These are phyloP conservation scores for Theretra japonica DNA, from an alignment of 2,888 invertebrate genomes.

Conservation along the genomic window DNA sequence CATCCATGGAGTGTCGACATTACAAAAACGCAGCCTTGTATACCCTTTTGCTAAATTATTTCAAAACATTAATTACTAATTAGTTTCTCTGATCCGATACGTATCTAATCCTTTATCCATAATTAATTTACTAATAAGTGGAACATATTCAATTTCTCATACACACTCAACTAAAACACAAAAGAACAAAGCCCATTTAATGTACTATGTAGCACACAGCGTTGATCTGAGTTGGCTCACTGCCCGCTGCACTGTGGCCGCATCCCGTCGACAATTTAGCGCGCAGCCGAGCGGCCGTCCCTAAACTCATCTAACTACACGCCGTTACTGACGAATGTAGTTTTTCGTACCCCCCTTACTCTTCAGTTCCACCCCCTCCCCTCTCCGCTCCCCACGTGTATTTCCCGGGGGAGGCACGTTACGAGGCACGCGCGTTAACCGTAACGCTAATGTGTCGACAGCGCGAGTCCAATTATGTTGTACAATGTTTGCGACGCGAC, in stretches of 20 bases:
- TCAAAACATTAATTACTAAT: no score
- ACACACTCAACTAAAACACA: no score
- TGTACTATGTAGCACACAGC: neutral
- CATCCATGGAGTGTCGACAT: no score
- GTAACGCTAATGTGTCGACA: constrained; percentile 16
- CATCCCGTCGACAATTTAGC: constrained; percentile 20
- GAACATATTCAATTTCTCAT: no score
- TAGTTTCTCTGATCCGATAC: no score
- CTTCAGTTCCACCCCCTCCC: neutral
- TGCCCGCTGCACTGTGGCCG: neutral
- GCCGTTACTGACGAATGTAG: constrained; percentile 18
- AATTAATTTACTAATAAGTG: no score
- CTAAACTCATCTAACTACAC: constrained; percentile 21
- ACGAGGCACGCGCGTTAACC: constrained; percentile 12
- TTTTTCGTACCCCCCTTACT: neutral
- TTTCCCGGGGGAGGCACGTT: constrained; percentile 10
- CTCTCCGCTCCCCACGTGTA: neutral
- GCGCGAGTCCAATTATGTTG: constrained; percentile 10
- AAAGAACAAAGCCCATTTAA: no score
- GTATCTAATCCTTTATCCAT: no score
- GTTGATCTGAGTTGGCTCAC: neutral
- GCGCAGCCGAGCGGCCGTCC: neutral
- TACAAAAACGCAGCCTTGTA: no score
- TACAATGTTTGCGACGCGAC: neutral
- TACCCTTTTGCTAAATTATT: no score